These are phyloP conservation scores for Frankliniella fusca DNA, from an alignment of 2,888 invertebrate species.

Conservation along the genomic window DNA sequence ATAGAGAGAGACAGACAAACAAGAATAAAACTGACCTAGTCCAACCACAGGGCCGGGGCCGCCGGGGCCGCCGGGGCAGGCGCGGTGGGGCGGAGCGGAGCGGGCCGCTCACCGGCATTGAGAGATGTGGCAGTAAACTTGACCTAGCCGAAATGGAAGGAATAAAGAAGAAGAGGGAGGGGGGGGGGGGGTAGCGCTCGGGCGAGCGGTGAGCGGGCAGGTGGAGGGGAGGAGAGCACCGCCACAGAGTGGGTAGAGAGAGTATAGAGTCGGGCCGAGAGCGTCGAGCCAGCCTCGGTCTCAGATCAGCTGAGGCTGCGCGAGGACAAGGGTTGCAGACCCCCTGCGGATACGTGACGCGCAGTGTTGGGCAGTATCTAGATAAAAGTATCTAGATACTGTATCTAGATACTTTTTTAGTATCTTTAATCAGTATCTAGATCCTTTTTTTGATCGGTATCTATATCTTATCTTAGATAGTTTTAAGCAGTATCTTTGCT, in stretches of 20 bases:
- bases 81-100: conserved; percentile 31
- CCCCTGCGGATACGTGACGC: neutral
- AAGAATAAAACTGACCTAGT: conserved; percentile 16
- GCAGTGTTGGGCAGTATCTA: too few relatives aligned
- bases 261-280: conserved; percentile 40
- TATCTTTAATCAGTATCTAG: too few relatives aligned
- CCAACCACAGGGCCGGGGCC: neutral
- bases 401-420: too few relatives aligned
- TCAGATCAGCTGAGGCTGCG: conserved; percentile 13
- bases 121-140: conserved; percentile 26
- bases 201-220: conserved; percentile 22
- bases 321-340: conserved; percentile 36
- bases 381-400: too few relatives aligned
- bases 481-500: too few relatives aligned
- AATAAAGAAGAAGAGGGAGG: conserved; percentile 39
- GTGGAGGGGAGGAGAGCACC: conserved; percentile 34
- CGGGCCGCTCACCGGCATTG: conserved; percentile 33
- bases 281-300: neutral
- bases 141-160: conserved; percentile 25
- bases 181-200: conserved; percentile 37
- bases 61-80: conserved; percentile 33
- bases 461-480: too few relatives aligned
- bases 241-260: conserved; percentile 38
- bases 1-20: neutral
- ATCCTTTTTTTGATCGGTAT: too few relatives aligned